These are phyloP conservation scores for Micrasema minimum DNA, from an alignment of 1,140 invertebrate genomes.

Conservation along the genomic window DNA sequence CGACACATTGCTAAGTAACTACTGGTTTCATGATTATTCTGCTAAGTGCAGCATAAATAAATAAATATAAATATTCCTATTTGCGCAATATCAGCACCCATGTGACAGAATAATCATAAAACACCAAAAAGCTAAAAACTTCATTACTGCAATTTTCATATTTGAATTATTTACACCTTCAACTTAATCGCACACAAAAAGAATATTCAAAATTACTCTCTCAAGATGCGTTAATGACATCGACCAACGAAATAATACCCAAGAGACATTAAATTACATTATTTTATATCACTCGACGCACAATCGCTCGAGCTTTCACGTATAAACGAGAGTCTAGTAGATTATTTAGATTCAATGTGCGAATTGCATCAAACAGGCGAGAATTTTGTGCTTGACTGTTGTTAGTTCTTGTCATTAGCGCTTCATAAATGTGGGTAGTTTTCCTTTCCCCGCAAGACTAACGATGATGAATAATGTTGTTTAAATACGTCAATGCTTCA, in stretches of 20 bases:
- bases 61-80: neutral
- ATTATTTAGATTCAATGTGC: conserved; percentile 27
- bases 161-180: conserved; percentile 37
- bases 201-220: conserved; percentile 41
- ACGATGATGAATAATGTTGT: conserved; percentile 21
- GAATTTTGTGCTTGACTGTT: conserved; percentile 50
- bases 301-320: conserved; percentile 15
- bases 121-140: conserved; percentile 22
- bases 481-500: conserved; percentile 59
- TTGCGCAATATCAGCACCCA: neutral
- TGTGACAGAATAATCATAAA: conserved; percentile 8
- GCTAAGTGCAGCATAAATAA: neutral
- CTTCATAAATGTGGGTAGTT: conserved; percentile 52
- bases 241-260: conserved; percentile 44
- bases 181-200: conserved; percentile 40
- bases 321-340: conserved; percentile 2
- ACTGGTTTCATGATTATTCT: conserved; percentile 20
- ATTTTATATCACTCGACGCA: conserved; percentile 3
- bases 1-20: conserved; percentile 27
- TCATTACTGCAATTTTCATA: conserved; percentile 36
- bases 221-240: conserved; percentile 54
- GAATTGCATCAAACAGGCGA: conserved; percentile 22
- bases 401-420: conserved; percentile 54
- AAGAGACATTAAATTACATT: conserved; percentile 17
- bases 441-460: conserved; percentile 12